Percentiles rank a stretch among this genome's conserved stretches.
These are phyloP conservation scores for Sebastes matsubarae DNA, from an alignment of 2,797 vertebrate species.

Conservation along the genomic window DNA sequence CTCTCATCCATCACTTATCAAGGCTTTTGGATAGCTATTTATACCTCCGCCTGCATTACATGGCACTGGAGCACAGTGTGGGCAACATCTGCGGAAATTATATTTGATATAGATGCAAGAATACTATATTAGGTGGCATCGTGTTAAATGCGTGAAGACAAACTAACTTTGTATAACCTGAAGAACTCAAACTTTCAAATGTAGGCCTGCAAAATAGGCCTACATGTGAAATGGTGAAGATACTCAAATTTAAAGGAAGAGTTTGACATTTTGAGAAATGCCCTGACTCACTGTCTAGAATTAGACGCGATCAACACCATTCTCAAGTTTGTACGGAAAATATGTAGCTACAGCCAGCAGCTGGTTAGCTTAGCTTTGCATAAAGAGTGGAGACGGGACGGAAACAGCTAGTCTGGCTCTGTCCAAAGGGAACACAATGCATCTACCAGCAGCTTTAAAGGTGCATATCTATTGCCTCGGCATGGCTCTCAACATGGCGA, in stretches of 20 bases:
- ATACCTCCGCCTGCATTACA: constrained; percentile 59
- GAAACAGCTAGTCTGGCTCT: neutral
- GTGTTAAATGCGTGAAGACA: neutral
- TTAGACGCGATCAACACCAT: neutral
- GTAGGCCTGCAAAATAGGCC: too few relatives aligned
- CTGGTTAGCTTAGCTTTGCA: neutral
- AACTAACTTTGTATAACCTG: neutral
- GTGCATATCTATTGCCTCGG: too few relatives aligned
- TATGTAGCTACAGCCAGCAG: neutral
- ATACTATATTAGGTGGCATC: neutral
- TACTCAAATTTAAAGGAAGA: neutral
- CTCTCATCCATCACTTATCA: constrained; percentile 78
- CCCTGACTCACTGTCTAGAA: neutral
- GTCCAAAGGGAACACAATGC: too few relatives aligned
- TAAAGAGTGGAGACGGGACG: neutral
- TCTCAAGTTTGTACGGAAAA: neutral
- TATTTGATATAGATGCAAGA: constrained; percentile 24
- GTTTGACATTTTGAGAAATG: neutral
- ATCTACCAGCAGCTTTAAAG: too few relatives aligned
- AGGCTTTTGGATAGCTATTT: constrained; percentile 79
- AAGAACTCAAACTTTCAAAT: neutral
- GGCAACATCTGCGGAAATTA: constrained; percentile 51
- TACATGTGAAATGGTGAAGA: too few relatives aligned
- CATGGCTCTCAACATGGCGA: too few relatives aligned
- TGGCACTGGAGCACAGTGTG: constrained; percentile 33